Evolutionary conservation across 2,888 invertebrate genomes (phyloP), one percentile per base, ranked within the genome.

Genomic region (Drosophila niveifrons): DNA sequence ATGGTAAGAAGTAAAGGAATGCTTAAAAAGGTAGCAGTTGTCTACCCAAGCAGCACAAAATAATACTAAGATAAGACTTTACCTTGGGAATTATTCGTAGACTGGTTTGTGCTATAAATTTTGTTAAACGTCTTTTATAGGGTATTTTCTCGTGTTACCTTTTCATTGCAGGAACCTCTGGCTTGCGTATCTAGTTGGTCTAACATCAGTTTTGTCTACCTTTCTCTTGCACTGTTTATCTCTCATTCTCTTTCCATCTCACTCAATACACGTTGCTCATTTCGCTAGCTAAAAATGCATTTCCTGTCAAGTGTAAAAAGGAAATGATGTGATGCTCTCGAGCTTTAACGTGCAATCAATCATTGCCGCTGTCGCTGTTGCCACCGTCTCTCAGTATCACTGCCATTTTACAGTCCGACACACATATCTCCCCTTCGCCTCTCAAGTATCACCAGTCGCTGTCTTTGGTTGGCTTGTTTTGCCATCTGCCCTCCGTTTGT

Each of bases 331-430:
- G 82, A 82, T 81, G 83, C 87, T 88, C 88, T 79, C 66, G 71
- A 75, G 88, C 85, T 73, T 84, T 76, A 83, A 87, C 80, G 82
- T 80, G 80, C 85, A 90, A 90, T 90, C 91, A 90, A 90, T 90
- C 91, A 90, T 82, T 78, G 80, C 76, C 80, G 75, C 66, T 13
- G 39, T 13, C 39, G 39, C n/a, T 62, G 55, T 56, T 10, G 31
- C 10, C 31, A 10, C 10, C 10, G 31, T 36, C 36, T 36, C 36
- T 59, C 62, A 47, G 28, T 55, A 62, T 72, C 72, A 65, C 62
- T 65, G 64, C 68, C 52, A 67, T 70, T 72, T 77, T 72, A 69
- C 75, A 75, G 55, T 47, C 67, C 64, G 23, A 18, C 65, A 71
- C 70, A 58, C 57, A 47, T 23, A 23, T 23, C n/a, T 11, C 17